Base-by-base conservation (phyloP, 2,888 invertebrate species). In the Dryomyza anilis region DNA sequence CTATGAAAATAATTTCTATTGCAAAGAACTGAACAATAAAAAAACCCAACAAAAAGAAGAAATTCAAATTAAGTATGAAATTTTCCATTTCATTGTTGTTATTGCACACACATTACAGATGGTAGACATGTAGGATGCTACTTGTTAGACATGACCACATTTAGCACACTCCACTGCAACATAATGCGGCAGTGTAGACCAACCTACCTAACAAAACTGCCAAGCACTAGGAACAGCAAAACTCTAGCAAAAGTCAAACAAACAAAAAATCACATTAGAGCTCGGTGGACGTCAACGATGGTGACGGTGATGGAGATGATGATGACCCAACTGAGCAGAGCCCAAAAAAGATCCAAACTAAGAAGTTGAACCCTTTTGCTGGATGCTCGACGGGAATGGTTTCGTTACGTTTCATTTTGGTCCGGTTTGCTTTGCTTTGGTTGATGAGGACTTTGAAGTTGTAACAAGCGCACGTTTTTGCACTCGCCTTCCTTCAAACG, bases 1-100 rank as follows among this genome's bases (percentile, higher is more conserved):
- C 45, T 48, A 64, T 36, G 53, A 43, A 64, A 64, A 59, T 52
- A 58, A 59, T 64, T 64, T 64, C 59, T 53, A 64, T 53, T 59
- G 52, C 16, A n/a, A 16, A 50, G 39, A 25, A 30, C 8, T 5
- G 16, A 30, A 19, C 16, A 16, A 46, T 19, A 46, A 16, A 16
- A 19, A 30, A 14, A 30, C 1, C n/a, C 27, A 27, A 16, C n/a
- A 29, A 52, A 27, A 16, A 27, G n/a, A 14, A n/a, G 16, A 21
- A 36, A 52, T 19, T 23, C n/a, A 21, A 43, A 21, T 29, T 12
- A 43, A 57, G 59, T 33, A 59, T 64, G 50, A 56, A 59, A 59
- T 64, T 64, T 53, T 16, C 7, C 14, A 7, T 30, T 14, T 16
- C 39, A 2, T 16, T 43, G 30, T 52, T 16, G 30, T 14, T 14